Percentiles rank a stretch among this genome's conserved stretches.
These are phyloP conservation scores for Cantharis lateralis DNA, from an alignment of 2,888 invertebrate species.

Conservation along the genomic window DNA sequence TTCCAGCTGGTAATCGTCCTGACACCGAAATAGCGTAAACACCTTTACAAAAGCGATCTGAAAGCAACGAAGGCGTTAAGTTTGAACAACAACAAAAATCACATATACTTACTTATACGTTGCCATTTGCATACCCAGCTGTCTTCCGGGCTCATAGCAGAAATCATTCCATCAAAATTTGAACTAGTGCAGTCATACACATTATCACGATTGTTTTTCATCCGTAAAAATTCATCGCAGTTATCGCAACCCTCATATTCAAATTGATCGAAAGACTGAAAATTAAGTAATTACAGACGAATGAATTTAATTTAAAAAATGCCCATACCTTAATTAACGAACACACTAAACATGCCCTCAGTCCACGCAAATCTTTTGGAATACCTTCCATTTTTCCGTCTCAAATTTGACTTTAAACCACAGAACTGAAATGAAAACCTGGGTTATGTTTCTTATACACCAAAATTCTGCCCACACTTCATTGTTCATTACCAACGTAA, in stretches of 20 bases:
- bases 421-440: neutral
- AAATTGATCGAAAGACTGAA: conserved; percentile 94
- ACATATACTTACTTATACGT: conserved; percentile 77
- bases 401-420: neutral
- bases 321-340: conserved; percentile 72
- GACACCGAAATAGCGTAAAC: conserved; percentile 97
- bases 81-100: conserved; percentile 3
- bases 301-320: neutral
- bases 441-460: neutral
- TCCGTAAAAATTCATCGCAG: conserved; percentile 93
- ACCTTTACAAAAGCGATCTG: conserved; percentile 89
- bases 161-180: conserved; percentile 97
- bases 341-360: conserved; percentile 76
- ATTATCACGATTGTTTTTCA: conserved; percentile 96
- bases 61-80: conserved; percentile 41
- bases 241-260: conserved; percentile 98
- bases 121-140: conserved; percentile 99
- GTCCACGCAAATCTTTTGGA: conserved; percentile 71
- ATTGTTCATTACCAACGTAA: too few relatives aligned
- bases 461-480: too few relatives aligned
- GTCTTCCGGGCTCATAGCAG: conserved; percentile 95
- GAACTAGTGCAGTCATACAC: conserved; percentile 97
- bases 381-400: conserved; percentile 60
- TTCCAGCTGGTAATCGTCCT: conserved; percentile 86
- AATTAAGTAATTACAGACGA: conserved; percentile 30